These are phyloP conservation scores for Ariopsis seemanni DNA, from an alignment of 2,113 vertebrate genomes.

Conservation along the genomic window DNA sequence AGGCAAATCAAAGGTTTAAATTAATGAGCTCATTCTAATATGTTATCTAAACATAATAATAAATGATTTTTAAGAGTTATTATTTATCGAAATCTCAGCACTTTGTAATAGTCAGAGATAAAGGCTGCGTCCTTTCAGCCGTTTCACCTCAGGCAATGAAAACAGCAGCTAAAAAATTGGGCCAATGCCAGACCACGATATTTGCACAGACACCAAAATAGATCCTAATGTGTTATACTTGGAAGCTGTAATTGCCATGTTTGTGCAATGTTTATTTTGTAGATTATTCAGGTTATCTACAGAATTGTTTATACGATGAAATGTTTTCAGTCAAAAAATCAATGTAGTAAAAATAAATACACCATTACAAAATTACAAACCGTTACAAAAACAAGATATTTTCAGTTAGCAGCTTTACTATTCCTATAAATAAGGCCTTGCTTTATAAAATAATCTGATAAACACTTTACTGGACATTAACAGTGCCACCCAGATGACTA, in stretches of 20 bases:
- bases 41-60: not conserved
- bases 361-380: not conserved
- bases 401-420: not conserved
- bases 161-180: not conserved
- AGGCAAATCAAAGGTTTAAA: not conserved
- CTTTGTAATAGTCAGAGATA: not conserved
- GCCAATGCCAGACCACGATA: not conserved
- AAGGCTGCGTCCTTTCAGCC: not conserved
- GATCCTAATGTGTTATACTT: not conserved
- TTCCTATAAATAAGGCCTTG: not conserved
- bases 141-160: not conserved
- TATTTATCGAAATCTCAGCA: not conserved
- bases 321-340: not conserved
- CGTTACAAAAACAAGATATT: not conserved
- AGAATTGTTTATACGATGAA: not conserved
- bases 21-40: not conserved
- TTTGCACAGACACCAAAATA: constrained; percentile 1
- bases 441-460: not conserved
- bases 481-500: not conserved
- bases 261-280: constrained; percentile 2
- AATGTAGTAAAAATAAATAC: not conserved
- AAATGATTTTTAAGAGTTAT: not conserved
- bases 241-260: not conserved
- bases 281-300: not conserved
- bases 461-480: not conserved